These are phyloP conservation scores for Epizoanthus ramosus DNA, from an alignment of 92 coral and sea anemone species.

Conservation along the genomic window DNA sequence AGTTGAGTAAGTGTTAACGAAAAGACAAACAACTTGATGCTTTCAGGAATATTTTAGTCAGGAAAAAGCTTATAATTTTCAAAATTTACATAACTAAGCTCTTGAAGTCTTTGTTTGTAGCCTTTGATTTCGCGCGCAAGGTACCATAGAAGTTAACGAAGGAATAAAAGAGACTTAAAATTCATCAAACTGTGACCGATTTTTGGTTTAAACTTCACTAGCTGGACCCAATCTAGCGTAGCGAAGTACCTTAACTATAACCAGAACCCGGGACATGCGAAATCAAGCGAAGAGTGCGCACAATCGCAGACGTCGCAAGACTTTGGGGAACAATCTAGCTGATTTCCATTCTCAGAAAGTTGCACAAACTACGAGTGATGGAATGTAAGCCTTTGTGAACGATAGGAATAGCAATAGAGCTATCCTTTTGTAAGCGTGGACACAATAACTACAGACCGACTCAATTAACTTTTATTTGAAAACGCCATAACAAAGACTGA, in stretches of 20 bases:
- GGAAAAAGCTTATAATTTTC: conserved; percentile 16
- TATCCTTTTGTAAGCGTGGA: conserved; percentile 19
- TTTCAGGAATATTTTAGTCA: neutral
- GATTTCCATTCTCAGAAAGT: neutral
- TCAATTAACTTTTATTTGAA: conserved; percentile 43
- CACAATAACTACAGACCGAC: conserved; percentile 27
- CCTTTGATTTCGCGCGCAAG: conserved; percentile 16
- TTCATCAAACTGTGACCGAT: conserved; percentile 64
- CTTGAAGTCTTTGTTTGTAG: conserved; percentile 18
- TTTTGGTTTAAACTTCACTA: conserved; percentile 26
- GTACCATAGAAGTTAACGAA: conserved; percentile 25
- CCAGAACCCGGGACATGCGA: neutral
- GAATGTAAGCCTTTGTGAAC: conserved; percentile 36
- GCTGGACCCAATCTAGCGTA: conserved; percentile 40
- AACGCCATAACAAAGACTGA: conserved; percentile 33
- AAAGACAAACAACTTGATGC: conserved; percentile 27
- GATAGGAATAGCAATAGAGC: neutral
- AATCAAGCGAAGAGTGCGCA: neutral
- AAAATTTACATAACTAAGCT: conserved; percentile 46
- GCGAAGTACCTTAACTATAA: conserved; percentile 38
- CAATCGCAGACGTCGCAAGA: neutral
- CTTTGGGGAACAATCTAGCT: too few relatives aligned
- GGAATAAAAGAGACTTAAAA: conserved; percentile 10
- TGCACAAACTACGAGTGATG: conserved; percentile 28
- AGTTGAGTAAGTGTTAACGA: conserved; percentile 28